Evolutionary conservation across 1,140 invertebrate genomes (phyloP).

Genomic region (Leptinotarsa texana): DNA sequence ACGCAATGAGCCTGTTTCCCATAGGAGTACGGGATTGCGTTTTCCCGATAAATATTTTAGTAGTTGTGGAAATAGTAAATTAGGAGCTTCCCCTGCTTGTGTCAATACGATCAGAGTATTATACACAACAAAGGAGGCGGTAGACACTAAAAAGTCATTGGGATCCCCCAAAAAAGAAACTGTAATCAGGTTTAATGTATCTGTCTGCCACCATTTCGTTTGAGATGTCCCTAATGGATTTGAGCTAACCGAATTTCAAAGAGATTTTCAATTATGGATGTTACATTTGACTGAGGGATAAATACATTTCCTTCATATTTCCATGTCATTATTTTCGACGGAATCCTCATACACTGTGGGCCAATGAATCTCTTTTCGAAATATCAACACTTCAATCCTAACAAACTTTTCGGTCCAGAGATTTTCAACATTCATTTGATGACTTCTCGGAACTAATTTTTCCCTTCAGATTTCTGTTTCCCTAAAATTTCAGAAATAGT

Average conservation of each 20-base stretch:
- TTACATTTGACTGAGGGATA: no score
- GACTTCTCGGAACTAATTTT: no score
- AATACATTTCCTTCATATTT: no score
- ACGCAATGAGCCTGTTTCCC: neutral
- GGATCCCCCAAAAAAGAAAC: neutral
- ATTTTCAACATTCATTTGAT: no score
- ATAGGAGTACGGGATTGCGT: neutral
- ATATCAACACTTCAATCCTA: no score
- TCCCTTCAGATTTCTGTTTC: no score
- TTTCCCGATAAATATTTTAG: neutral
- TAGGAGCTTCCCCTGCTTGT: neutral
- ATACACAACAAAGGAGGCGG: neutral
- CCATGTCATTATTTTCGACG: no score
- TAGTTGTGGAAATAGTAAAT: neutral
- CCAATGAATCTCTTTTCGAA: no score
- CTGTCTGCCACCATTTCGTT: slow-evolving; percentile 4
- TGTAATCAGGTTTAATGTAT: slow-evolving; percentile 1
- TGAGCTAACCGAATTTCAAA: neutral
- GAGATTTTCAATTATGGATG: neutral
- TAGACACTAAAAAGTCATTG: neutral
- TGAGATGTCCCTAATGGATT: neutral
- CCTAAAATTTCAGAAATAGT: no score
- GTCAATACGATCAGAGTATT: neutral
- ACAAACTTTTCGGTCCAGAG: no score
- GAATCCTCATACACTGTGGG: no score